Conservation (phyloP, 2,797 vertebrate genomes). For the Coracias cyanogaster region DNA sequence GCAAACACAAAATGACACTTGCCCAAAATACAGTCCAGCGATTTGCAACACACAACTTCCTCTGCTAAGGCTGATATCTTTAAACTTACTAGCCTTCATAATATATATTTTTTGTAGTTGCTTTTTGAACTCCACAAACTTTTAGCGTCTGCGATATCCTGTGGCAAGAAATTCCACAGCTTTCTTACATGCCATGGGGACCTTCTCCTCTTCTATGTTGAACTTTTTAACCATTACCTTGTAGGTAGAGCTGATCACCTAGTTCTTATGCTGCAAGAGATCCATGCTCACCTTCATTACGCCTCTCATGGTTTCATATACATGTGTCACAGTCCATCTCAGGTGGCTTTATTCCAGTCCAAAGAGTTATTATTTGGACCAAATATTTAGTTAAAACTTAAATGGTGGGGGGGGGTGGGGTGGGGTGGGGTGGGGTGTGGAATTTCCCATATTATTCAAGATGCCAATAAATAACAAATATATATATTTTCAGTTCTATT, state of each 20-base stretch:
- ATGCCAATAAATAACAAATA: background rate
- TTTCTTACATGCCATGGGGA: background rate
- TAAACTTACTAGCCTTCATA: background rate
- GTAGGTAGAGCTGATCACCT: background rate
- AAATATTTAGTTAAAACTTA: background rate
- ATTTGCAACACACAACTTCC: background rate
- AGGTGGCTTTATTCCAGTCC: background rate
- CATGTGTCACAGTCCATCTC: background rate
- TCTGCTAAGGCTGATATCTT: background rate
- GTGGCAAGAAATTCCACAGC: background rate
- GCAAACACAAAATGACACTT: background rate
- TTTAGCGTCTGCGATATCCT: conserved; percentile 20
- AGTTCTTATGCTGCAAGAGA: background rate
- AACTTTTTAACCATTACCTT: background rate
- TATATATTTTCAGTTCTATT: background rate
- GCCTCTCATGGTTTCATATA: background rate
- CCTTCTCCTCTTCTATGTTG: background rate
- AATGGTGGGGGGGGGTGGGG: background rate
- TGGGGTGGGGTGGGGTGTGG: background rate
- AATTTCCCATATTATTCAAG: background rate
- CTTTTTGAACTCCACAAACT: conserved; percentile 27
- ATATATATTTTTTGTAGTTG: background rate
- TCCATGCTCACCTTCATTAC: background rate
- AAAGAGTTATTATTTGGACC: background rate
- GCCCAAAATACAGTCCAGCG: background rate